phyloP scores from a whole-genome alignment of 2,113 vertebrate genomes.

The Elgaria multicarinata region DNA sequence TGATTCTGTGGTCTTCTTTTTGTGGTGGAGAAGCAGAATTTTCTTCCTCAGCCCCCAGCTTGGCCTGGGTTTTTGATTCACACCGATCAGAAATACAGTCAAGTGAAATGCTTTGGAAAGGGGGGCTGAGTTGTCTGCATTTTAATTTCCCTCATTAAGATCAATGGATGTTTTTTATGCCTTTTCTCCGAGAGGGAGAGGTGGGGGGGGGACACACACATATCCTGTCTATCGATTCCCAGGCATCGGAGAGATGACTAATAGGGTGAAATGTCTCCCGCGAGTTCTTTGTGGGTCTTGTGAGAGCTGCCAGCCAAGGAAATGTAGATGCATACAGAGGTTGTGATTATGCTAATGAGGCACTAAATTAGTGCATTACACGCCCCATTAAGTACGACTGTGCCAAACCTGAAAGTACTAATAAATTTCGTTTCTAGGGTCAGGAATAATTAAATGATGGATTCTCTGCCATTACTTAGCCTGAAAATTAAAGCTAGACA shows the following conservation, averaged over 20 bases:
- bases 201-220: background rate
- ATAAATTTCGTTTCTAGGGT: slow-evolving; percentile 82
- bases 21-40: background rate
- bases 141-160: slow-evolving; percentile 45
- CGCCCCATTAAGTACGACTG: slow-evolving; percentile 79
- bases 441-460: slow-evolving; percentile 81
- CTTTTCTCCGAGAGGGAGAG: slow-evolving; percentile 15
- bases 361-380: slow-evolving; percentile 82
- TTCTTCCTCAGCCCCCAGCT: background rate
- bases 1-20: background rate
- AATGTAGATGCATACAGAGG: slow-evolving; percentile 60
- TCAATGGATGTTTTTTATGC: slow-evolving; percentile 46
- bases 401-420: slow-evolving; percentile 81
- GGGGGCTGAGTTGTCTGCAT: slow-evolving; percentile 28
- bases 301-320: slow-evolving; percentile 67
- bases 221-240: slow-evolving; percentile 40
- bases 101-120: background rate
- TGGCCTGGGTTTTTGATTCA: slow-evolving; percentile 27
- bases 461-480: slow-evolving; percentile 78
- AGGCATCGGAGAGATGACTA: slow-evolving; percentile 49
- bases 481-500: slow-evolving; percentile 74
- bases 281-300: slow-evolving; percentile 62
- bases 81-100: background rate
- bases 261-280: slow-evolving; percentile 34
- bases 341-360: slow-evolving; percentile 77